These are phyloP conservation scores for Embidobia sp. DNA, from an alignment of 2,888 invertebrate species.

Conservation along the genomic window DNA sequence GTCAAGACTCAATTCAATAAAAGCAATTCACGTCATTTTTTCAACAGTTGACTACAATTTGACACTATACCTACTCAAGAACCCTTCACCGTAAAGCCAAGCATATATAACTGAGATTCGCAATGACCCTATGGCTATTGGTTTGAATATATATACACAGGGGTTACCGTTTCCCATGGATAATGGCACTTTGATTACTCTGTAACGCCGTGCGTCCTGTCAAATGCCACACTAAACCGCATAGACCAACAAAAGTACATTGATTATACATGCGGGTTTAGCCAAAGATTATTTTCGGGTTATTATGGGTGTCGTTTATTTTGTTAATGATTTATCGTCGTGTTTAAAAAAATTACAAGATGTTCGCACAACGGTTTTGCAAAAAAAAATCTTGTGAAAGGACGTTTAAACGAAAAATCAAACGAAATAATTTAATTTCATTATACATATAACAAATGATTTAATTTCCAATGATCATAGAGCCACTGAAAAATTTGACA, in stretches of 20 bases:
- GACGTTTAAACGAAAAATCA: too few species aligned
- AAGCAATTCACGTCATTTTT: conserved; percentile 67
- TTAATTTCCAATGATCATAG: too few species aligned
- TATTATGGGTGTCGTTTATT: conserved; percentile 7
- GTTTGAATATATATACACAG: conserved; percentile 69
- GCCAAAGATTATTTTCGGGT: conserved; percentile 35
- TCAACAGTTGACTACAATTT: conserved; percentile 77
- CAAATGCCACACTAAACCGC: conserved; percentile 77
- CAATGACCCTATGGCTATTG: conserved; percentile 70
- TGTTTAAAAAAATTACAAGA: too few species aligned
- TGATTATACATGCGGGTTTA: conserved; percentile 42
- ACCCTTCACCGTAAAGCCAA: conserved; percentile 60
- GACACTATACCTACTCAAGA: conserved; percentile 72
- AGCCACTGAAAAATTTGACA: too few species aligned
- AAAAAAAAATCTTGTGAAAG: too few species aligned
- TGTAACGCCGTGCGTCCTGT: conserved; percentile 78
- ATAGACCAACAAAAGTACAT: conserved; percentile 44
- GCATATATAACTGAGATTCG: conserved; percentile 62
- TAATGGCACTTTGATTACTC: conserved; percentile 81
- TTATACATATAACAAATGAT: too few species aligned
- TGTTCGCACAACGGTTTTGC: too few species aligned
- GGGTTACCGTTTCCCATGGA: conserved; percentile 80
- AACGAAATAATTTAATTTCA: too few species aligned
- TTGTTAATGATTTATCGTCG: conserved; percentile 10
- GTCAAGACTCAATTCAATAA: background rate